Evolutionary conservation across 2,113 vertebrate species (phyloP), one percentile per base, ranked within the genome.

Genomic region (Sturnira hondurensis): DNA sequence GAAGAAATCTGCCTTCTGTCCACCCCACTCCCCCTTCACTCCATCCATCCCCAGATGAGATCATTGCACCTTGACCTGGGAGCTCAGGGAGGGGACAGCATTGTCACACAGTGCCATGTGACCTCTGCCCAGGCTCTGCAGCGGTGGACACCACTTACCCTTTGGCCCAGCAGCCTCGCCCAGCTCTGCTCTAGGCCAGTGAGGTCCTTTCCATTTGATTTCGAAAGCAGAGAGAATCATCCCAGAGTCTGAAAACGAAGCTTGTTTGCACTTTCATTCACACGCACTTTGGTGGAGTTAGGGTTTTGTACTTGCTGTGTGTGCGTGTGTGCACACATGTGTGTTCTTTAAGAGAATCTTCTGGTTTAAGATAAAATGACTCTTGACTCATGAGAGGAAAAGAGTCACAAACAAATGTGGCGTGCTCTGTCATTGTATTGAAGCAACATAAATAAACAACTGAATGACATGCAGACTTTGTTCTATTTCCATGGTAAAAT

Each of bases 211-310:
- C 91, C 50, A 56, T 91, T 87, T 88, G 87, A 70, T 73, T 92
- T 87, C 85, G 41, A 43, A 83, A 83, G 86, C 87, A 83, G 86
- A 96, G 91, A 70, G 71, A 65, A n/a, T 36, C 45, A 28, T 47
- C 54, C 36, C 7, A 92, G 16, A 85, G 45, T 95, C 93, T 47
- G 92, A 82, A 81, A 94, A 93, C 65, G 91, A 95, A 98, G 94
- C 96, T 96, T 97, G 96, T 98, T 98, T 98, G 98, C 98, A 98
- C 98, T 98, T 98, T 98, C 87, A 97, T 98, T 98, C 97, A 95
- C 97, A 98, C 97, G 97, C 98, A 98, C 98, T 98, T 33, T 89
- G 63, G 93, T 93, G 89, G 85, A 31, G 58, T 94, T 87, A 24
- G 31, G 28, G 82, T 85, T 98, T 97, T 89, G 90, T 97, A 98